Conservation (phyloP, 1,140 invertebrate genomes). For the Eupristina koningsbergeri region DNA sequence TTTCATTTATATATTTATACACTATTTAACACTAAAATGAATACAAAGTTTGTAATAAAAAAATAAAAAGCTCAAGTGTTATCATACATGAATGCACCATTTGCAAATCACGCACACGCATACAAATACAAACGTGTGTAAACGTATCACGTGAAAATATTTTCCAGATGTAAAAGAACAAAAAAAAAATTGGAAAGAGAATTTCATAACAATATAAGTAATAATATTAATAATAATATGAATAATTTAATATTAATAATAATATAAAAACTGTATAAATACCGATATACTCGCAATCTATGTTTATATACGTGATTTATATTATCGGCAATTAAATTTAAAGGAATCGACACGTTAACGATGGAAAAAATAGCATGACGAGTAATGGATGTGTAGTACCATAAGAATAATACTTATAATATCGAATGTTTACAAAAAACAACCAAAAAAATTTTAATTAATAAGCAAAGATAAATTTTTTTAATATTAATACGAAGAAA, state of each 20-base stretch:
- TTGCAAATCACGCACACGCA: constrained; percentile 45
- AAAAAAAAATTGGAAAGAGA: background rate
- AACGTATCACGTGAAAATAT: constrained; percentile 28
- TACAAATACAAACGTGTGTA: constrained; percentile 28
- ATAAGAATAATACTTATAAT: constrained; percentile 58
- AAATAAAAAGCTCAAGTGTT: constrained; percentile 29
- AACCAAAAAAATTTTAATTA: constrained; percentile 50
- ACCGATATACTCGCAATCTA: constrained; percentile 71
- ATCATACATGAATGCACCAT: constrained; percentile 19
- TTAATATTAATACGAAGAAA: constrained; percentile 1
- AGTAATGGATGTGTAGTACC: constrained; percentile 64
- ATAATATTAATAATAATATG: constrained; percentile 28
- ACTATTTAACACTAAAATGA: background rate
- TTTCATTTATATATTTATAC: constrained; percentile 1
- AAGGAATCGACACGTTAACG: constrained; percentile 56
- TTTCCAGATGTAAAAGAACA: background rate
- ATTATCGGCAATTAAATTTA: constrained; percentile 66
- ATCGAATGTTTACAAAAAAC: constrained; percentile 55
- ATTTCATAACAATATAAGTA: constrained; percentile 22
- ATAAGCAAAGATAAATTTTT: constrained; percentile 51
- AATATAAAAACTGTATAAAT: constrained; percentile 62
- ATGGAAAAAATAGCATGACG: constrained; percentile 55
- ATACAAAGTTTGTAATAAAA: background rate
- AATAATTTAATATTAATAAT: constrained; percentile 38
- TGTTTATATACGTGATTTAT: constrained; percentile 75